Conservation (phyloP, 2,113 vertebrate species). For the Prunella himalayana region DNA sequence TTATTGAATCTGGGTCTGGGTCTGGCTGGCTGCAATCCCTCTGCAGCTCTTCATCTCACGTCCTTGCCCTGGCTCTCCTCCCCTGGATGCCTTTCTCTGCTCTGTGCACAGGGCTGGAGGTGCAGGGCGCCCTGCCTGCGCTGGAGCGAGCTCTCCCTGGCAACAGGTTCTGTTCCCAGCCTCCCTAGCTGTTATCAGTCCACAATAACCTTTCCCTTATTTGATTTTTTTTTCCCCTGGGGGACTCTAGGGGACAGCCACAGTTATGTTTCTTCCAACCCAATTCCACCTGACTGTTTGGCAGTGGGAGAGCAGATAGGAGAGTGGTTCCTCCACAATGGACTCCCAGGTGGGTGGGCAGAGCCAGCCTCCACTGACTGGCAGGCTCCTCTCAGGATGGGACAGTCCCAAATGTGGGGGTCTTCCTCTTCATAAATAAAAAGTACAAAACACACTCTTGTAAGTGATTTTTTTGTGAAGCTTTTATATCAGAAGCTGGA, state of each 20-base stretch:
- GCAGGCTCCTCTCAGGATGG: not conserved
- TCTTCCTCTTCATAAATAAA: not conserved
- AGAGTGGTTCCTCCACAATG: accelerated
- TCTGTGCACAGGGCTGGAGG: not conserved
- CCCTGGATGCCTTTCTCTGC: not conserved
- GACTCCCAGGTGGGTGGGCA: not conserved
- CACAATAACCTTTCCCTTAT: conserved; percentile 37
- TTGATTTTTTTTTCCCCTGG: not conserved
- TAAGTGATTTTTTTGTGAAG: not conserved
- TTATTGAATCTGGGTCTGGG: not conserved
- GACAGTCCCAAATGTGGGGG: accelerated
- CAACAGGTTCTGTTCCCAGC: not conserved
- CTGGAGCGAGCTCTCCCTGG: conserved; percentile 1
- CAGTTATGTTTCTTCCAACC: not conserved
- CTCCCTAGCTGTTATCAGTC: conserved; percentile 35
- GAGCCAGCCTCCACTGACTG: accelerated
- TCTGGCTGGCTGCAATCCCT: not conserved
- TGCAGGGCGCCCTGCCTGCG: not conserved
- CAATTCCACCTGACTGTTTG: not conserved
- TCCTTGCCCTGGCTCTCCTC: not conserved
- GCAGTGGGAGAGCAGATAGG: accelerated
- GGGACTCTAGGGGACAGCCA: not conserved
- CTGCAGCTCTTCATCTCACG: not conserved
- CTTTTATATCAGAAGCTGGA: not conserved
- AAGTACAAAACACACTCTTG: not conserved